These are phyloP conservation scores for Augochlora pura DNA, from an alignment of 1,140 invertebrate genomes.

Conservation along the genomic window DNA sequence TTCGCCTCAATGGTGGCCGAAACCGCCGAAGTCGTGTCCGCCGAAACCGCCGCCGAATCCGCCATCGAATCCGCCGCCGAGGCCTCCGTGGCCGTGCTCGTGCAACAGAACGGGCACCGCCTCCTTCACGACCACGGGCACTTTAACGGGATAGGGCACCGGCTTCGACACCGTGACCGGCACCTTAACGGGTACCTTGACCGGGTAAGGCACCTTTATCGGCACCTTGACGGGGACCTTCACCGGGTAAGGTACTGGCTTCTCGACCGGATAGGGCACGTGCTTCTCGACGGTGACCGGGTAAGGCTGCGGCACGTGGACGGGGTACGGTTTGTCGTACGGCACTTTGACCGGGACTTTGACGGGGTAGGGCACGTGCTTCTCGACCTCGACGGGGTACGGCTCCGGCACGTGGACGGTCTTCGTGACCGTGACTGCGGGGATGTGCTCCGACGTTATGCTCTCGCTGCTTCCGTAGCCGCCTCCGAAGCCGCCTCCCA, in stretches of 20 bases:
- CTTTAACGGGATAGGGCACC: conserved; percentile 74
- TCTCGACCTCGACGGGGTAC: conserved; percentile 76
- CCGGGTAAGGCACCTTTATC: conserved; percentile 73
- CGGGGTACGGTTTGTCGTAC: conserved; percentile 81
- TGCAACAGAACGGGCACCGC: conserved; percentile 81
- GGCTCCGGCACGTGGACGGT: conserved; percentile 79
- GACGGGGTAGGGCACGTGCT: conserved; percentile 76
- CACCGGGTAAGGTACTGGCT: conserved; percentile 79
- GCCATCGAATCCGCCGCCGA: conserved; percentile 36
- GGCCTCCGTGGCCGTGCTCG: conserved; percentile 60
- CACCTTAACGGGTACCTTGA: conserved; percentile 79
- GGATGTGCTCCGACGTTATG: conserved; percentile 74
- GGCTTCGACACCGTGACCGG: conserved; percentile 80
- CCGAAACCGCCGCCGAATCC: conserved; percentile 46
- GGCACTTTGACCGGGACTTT: conserved; percentile 79
- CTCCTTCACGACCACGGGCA: conserved; percentile 75
- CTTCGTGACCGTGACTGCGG: conserved; percentile 78
- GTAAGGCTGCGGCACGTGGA: conserved; percentile 81
- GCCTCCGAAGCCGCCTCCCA: conserved; percentile 62
- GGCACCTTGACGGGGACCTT: conserved; percentile 82
- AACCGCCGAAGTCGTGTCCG: conserved; percentile 48
- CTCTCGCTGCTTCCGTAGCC: conserved; percentile 57
- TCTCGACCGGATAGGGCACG: conserved; percentile 80
- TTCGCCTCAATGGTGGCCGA: conserved; percentile 55
- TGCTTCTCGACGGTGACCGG: conserved; percentile 83